These are phyloP conservation scores for Portunus trituberculatus DNA, from an alignment of 1,140 invertebrate genomes.

Conservation along the genomic window DNA sequence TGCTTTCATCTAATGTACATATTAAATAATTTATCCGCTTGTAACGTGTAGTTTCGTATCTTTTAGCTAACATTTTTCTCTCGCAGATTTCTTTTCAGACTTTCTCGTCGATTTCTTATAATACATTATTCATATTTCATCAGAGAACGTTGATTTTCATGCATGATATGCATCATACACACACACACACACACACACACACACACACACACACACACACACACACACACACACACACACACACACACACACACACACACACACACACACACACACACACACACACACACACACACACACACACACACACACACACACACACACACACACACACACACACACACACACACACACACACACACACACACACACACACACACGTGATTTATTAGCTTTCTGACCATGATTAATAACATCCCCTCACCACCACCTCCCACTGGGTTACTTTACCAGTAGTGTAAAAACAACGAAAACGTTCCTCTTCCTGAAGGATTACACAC, in stretches of 20 bases:
- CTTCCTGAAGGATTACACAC: background rate
- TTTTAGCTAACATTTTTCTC: too few relatives aligned
- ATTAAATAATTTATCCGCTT: too few relatives aligned
- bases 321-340: constrained; percentile 11
- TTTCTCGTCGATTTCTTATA: too few relatives aligned
- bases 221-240: too few relatives aligned
- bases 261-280: background rate
- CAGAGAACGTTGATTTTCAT: background rate
- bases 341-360: constrained; percentile 11
- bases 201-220: too few relatives aligned
- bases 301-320: constrained; percentile 11
- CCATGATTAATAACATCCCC: background rate
- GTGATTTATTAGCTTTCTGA: background rate
- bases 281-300: constrained; percentile 11
- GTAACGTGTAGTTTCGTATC: too few relatives aligned
- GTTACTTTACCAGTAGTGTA: background rate
- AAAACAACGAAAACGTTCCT: background rate
- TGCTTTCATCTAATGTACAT: too few relatives aligned
- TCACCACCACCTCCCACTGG: background rate
- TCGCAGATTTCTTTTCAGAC: too few relatives aligned
- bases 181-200: background rate
- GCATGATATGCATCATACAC: background rate
- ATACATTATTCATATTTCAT: too few relatives aligned
- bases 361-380: background rate
- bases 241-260: too few relatives aligned